Base-by-base conservation (phyloP, 2,113 vertebrate genomes). In the Anoura caudifer region DNA sequence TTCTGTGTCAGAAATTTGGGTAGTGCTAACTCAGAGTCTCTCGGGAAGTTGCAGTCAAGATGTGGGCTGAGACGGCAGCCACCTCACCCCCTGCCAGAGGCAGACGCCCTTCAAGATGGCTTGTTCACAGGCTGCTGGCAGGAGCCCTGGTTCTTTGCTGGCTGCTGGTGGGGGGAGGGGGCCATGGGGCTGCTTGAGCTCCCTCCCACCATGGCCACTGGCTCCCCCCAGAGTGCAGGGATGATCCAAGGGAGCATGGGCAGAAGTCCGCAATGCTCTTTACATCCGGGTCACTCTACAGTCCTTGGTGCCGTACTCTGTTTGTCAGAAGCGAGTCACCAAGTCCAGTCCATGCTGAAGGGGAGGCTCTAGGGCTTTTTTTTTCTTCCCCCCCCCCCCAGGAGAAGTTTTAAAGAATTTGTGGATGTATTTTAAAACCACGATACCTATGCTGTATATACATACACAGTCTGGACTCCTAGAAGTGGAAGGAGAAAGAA, bases 101-200 rank as follows among this genome's bases (percentile, higher is more conserved):
- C 13, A 14, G n/a, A 19, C 13, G 47, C 31, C n/a, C n/a, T 81
- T 38, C 52, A 1, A 3, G 5, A 3, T 0, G 31, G 22, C 33
- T 85, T 33, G 54, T 22, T 72, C 33, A 22, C 24, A 52, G n/a
- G 54, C 38, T 56, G 9, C 22, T 70, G 72, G 26, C 28, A 50
- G 38, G 43, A 63, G 50, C 41, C 11, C 54, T 47, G 0, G 38
- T 24, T 17, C 67, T 31, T 56, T 61, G 45, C 36, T 70, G n/a
- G 11, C 24, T 93, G 24, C 38, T 52, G 63, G 43, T n/a, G 52
- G 36, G 26, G 41, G 19, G 15, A 33, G 50, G 36, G 33, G 41
- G 19, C 31, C 50, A 1, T 1, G 43, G 31, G 26, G 31, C 20
- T 72, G 52, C 72, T 28, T 33, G 43, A 65, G 26, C 11, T 5